These are phyloP conservation scores for Acrossocheilus wenchowensis DNA, from an alignment of 2,797 vertebrate species.

Conservation along the genomic window DNA sequence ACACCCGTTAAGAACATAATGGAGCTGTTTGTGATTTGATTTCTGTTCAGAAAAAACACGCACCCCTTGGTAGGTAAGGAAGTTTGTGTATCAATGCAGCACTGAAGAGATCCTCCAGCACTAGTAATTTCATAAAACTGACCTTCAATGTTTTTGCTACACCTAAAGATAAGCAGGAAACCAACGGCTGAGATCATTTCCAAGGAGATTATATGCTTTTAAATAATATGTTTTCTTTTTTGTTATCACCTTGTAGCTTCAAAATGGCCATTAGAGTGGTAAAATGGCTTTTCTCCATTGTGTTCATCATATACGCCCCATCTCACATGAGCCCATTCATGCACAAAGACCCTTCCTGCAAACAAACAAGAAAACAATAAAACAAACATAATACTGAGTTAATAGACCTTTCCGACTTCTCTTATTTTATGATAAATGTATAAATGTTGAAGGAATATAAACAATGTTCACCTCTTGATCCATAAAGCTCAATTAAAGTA, in stretches of 20 bases:
- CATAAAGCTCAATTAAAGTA: slow-evolving; percentile 62
- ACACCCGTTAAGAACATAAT: slow-evolving; percentile 75
- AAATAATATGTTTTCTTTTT: neutral
- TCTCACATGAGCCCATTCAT: slow-evolving; percentile 76
- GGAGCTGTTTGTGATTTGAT: slow-evolving; percentile 68
- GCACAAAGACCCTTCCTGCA: slow-evolving; percentile 71
- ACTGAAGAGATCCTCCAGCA: slow-evolving; percentile 63
- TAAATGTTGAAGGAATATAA: neutral
- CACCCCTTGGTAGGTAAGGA: slow-evolving; percentile 68
- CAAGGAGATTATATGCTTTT: neutral
- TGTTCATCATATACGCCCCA: slow-evolving; percentile 79
- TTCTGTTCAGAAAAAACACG: slow-evolving; percentile 67
- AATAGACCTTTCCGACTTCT: neutral
- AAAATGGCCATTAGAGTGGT: slow-evolving; percentile 57
- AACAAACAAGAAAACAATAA: neutral
- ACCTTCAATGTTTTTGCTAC: slow-evolving; percentile 67
- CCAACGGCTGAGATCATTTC: neutral
- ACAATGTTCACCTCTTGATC: slow-evolving; percentile 66
- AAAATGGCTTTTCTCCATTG: slow-evolving; percentile 68
- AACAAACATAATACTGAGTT: neutral
- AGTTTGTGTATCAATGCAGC: slow-evolving; percentile 64
- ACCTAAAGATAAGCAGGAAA: slow-evolving; percentile 64
- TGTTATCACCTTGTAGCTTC: slow-evolving; percentile 69
- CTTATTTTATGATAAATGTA: neutral
- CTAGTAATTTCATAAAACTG: slow-evolving; percentile 51